Conservation (phyloP, 1,140 invertebrate species). For the fruit fly (Drosophila melanogaster) region DNA sequence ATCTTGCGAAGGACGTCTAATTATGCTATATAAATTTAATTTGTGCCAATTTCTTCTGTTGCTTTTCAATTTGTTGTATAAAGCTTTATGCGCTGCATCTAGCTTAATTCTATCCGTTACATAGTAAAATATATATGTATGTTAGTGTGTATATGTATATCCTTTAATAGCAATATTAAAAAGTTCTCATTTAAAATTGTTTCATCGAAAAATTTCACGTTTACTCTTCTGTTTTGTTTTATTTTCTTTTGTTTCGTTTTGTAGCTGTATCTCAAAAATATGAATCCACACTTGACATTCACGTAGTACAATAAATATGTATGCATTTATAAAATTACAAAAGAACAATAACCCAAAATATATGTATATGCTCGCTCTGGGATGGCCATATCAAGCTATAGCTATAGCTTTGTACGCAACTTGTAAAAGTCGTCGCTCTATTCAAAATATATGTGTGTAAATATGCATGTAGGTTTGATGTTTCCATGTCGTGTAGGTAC, state of each 20-base stretch:
- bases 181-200: conserved; percentile 58
- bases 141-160: conserved; percentile 26
- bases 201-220: conserved; percentile 65
- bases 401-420: conserved; percentile 21
- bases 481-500: conserved; percentile 62
- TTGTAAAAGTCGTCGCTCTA: conserved; percentile 72
- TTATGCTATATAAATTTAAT: conserved; percentile 39
- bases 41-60: conserved; percentile 44
- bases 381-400: conserved; percentile 36
- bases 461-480: conserved; percentile 43
- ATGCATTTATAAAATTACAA: conserved; percentile 76
- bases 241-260: conserved; percentile 38
- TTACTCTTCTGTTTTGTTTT: conserved; percentile 27
- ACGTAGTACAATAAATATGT: conserved; percentile 38
- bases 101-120: conserved; percentile 44
- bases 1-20: conserved; percentile 34
- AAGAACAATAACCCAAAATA: conserved; percentile 65
- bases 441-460: conserved; percentile 72
- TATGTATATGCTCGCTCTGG: conserved; percentile 43
- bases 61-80: conserved; percentile 34
- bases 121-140: conserved; percentile 62
- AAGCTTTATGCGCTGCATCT: conserved; percentile 62
- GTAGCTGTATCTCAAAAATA: conserved; percentile 72
- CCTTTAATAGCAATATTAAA: conserved; percentile 50
- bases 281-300: conserved; percentile 63